Evolutionary conservation across 2,797 vertebrate genomes (phyloP).

Genomic region (Pteropus rufus): DNA sequence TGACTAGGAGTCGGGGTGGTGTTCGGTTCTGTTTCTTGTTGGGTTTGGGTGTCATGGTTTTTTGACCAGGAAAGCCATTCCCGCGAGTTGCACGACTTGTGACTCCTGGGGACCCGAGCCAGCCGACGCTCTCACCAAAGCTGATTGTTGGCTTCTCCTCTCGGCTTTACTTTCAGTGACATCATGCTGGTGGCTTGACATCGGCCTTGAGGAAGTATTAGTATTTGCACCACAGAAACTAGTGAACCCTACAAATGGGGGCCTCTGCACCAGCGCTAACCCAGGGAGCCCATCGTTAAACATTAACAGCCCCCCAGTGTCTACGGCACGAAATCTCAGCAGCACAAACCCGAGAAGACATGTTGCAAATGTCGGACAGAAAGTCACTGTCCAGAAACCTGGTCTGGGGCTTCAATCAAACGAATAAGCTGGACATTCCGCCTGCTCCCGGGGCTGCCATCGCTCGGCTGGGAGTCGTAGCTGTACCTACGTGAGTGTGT

Average conservation of each 20-base stretch:
- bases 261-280: accelerated
- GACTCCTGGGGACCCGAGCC: accelerated
- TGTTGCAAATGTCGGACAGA: not conserved
- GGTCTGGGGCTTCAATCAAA: not conserved
- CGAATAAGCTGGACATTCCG: not conserved
- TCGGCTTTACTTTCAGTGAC: not conserved
- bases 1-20: too few relatives aligned
- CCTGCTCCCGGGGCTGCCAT: accelerated
- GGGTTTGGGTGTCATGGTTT: not conserved
- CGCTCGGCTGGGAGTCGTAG: not conserved
- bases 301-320: not conserved
- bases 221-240: not conserved
- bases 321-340: not conserved
- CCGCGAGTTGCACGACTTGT: accelerated
- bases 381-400: not conserved
- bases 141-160: not conserved
- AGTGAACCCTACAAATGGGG: not conserved
- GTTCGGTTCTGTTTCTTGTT: not conserved
- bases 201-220: not conserved
- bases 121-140: not conserved
- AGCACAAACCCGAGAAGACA: not conserved
- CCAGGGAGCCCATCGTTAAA: not conserved
- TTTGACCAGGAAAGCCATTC: not conserved
- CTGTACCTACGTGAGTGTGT: not conserved
- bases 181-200: not conserved